Base-by-base conservation (phyloP, 92 coral and sea anemone genomes). In the Chrysogorgia sp. region DNA sequence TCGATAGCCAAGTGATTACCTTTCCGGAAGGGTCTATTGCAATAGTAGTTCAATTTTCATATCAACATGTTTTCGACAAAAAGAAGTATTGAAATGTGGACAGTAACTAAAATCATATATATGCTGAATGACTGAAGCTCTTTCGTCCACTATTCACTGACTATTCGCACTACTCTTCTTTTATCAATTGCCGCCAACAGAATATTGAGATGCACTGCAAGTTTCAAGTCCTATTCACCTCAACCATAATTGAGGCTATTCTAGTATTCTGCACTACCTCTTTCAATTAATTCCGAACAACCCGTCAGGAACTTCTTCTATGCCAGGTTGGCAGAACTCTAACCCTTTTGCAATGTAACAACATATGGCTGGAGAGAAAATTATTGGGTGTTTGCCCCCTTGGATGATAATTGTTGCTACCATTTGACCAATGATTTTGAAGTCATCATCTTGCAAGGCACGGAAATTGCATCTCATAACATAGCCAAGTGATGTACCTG, bases 401-500 rank as follows among this genome's bases (percentile, higher is more conserved):
- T 66, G 74, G 13, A 66, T 37, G 17, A 66, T 35, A 9, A 66
- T 66, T 13, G 74, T 66, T 1, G 74, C 74, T 14, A 66, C n/a
- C 74, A 66, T 66, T 66, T 66, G 30, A 35, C 74, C 74, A 66
- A 66, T 66, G 55, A 52, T 66, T 63, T 15, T 29, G 41, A 9
- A 63, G 25, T 63, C 47, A 10, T 34, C 70, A 34, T 63, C 33
- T 35, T 66, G 52, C 32, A 66, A 66, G 29, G 52, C 52, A 3
- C 74, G 53, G 55, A 66, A 19, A 66, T 66, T 66, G 74, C 74
- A 66, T 21, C 74, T 66, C 20, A 66, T 66, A 34, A 40, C 74
- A 40, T 25, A 66, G 53, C 74, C 74, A 66, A 66, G 53, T 66
- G 52, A 66, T n/a, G 74, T 66, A 31, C 74, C 74, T 66, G 74